phyloP scores from a whole-genome alignment of 2,113 vertebrate species.

The Tenebrosternarchus preto region DNA sequence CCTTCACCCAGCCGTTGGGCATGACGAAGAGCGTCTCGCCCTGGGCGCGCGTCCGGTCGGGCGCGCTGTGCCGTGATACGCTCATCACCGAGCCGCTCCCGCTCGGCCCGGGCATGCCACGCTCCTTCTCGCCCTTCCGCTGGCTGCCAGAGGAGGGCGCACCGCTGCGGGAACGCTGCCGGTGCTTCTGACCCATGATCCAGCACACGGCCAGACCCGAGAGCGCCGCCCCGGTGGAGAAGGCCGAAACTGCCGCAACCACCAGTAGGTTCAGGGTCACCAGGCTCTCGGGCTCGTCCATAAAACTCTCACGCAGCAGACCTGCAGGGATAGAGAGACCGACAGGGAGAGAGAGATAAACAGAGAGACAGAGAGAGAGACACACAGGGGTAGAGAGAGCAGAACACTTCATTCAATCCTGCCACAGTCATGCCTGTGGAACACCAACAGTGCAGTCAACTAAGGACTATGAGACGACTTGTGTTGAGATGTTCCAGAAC shows the following conservation, averaged over 20 bases:
- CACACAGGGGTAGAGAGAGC: too few relatives aligned
- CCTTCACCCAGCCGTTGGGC: constrained; percentile 93
- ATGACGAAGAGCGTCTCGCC: constrained; percentile 85
- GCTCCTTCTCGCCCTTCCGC: constrained; percentile 83
- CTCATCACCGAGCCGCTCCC: constrained; percentile 90
- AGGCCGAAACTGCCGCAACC: constrained; percentile 91
- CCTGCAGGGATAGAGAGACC: constrained; percentile 67
- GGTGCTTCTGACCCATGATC: constrained; percentile 90
- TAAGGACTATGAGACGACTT: neutral
- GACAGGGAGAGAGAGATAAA: neutral
- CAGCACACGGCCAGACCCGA: constrained; percentile 94
- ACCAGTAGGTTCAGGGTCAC: constrained; percentile 97
- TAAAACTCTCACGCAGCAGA: constrained; percentile 87
- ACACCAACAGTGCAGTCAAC: too few relatives aligned
- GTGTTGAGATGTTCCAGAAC: neutral
- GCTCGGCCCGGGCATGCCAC: constrained; percentile 80
- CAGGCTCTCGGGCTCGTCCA: constrained; percentile 87
- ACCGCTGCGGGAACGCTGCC: constrained; percentile 72
- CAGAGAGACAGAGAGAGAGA: too few relatives aligned
- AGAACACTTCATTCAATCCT: too few relatives aligned
- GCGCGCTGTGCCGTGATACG: constrained; percentile 81
- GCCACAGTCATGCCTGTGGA: too few relatives aligned
- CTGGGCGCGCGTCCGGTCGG: constrained; percentile 71
- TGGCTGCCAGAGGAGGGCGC: constrained; percentile 74
- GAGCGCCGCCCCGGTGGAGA: constrained; percentile 92